Evolutionary conservation across 2,888 invertebrate species (phyloP), one percentile per base, ranked within the genome.

Genomic region (Corythucha ciliata): DNA sequence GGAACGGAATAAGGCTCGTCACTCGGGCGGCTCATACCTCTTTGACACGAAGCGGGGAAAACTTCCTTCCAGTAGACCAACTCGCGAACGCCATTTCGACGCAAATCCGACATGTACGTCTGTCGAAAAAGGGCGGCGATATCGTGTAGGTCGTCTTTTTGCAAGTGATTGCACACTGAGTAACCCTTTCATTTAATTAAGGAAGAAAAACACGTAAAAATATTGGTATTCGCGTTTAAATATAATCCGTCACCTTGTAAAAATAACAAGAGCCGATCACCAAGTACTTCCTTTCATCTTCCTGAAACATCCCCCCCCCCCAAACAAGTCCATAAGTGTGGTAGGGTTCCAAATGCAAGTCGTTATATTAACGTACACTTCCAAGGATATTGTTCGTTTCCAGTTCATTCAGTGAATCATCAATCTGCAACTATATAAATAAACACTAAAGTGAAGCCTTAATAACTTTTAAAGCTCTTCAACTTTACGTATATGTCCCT

Each of bases 51-150:
- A 21, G 66, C 65, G 1, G 81, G 78, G 66, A 73, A 82, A 18
- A 87, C 80, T 69, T 83, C 81, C 62, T 76, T 78, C 87, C 88
- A 88, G 27, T 84, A 68, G 10, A 86, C 78, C 46, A 88, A 68
- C 57, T 80, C 80, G 21, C 80, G 79, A 0, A 86, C 71, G 26
- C 79, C 76, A 60, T 80, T 81, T 44, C 71, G 70, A 12, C 81
- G 77, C 18, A 87, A 69, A 63, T 79, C 76, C 29, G 88, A 72
- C 46, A 91, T 70, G 3, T 86, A 85, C 62, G 83, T 81, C 57
- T 83, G 75, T 57, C 80, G 77, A 51, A 88, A 73, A 66, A 80
- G 87, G 18, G 81, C 75, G 65, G 85, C 79, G 1, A 90, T 74
- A 64, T 87, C 84, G 37, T 78, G 72, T 47, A 87, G 72, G 67